These are phyloP conservation scores for Brachyhypopomus occidentalis DNA, from an alignment of 2,113 vertebrate genomes.

Conservation along the genomic window DNA sequence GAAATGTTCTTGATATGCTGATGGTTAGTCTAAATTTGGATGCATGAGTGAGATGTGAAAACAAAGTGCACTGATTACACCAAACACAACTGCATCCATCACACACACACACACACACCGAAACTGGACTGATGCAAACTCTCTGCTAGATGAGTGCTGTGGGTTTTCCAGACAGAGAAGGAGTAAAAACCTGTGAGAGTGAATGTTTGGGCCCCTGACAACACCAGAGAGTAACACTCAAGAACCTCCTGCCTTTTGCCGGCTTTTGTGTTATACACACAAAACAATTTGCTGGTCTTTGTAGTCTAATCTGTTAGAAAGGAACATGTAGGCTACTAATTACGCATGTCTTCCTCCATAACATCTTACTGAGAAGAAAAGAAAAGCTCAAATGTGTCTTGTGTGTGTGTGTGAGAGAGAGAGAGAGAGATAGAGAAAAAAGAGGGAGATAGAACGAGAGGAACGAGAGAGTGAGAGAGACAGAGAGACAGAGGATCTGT, in stretches of 20 bases:
- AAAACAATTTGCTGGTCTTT: background rate
- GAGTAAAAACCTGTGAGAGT: background rate
- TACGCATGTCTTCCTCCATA: background rate
- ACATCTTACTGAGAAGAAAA: background rate
- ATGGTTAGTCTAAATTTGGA: no score
- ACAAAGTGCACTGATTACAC: no score
- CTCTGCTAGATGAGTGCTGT: conserved; percentile 11
- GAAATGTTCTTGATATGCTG: no score
- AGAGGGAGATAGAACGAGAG: no score
- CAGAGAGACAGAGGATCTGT: no score
- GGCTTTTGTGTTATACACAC: background rate
- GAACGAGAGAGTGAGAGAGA: no score
- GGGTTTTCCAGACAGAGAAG: conserved; percentile 7
- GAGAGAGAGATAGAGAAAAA: no score
- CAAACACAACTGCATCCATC: no score
- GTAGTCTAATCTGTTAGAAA: background rate
- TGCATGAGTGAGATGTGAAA: no score
- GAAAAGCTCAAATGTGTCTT: background rate
- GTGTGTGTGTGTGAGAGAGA: background rate
- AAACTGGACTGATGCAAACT: conserved; percentile 12
- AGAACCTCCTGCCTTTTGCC: background rate
- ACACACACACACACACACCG: background rate
- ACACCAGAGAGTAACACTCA: background rate
- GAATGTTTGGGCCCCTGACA: conserved; percentile 3
- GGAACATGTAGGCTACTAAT: conserved; percentile 1